phyloP scores from a whole-genome alignment of 37 sponge, comb jelly and placozoan species.

The Geodia barretti region DNA sequence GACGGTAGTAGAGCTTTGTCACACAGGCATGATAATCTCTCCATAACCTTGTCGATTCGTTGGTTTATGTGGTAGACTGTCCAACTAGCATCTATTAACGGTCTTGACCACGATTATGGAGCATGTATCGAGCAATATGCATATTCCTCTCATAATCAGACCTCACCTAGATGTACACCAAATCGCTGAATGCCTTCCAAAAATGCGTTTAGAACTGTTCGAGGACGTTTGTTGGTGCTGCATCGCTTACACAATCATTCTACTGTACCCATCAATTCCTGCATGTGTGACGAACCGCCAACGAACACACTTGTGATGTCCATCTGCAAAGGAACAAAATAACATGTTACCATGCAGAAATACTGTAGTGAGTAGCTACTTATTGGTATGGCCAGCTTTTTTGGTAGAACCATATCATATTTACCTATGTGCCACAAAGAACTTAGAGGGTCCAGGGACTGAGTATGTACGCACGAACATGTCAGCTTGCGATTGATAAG shows the following conservation, averaged over 20 bases:
- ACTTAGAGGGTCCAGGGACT: conserved; percentile 63
- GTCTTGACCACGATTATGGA: conserved; percentile 16
- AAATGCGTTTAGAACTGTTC: conserved; percentile 11
- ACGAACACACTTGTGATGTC: conserved; percentile 28
- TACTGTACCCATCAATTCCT: conserved; percentile 26
- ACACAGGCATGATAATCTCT: conserved; percentile 35
- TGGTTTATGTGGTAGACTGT: conserved; percentile 31
- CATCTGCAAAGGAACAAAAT: conserved; percentile 2
- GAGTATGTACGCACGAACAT: conserved; percentile 44
- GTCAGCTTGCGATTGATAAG: conserved; percentile 11
- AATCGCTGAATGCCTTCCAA: conserved; percentile 4
- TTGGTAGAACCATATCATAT: not conserved
- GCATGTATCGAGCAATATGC: conserved; percentile 32
- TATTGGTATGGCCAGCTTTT: too few species aligned
- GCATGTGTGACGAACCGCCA: conserved; percentile 35
- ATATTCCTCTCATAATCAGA: conserved; percentile 31
- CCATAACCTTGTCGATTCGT: conserved; percentile 45
- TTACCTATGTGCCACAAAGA: conserved; percentile 80
- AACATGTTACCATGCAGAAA: not conserved
- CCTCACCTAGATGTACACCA: conserved; percentile 26
- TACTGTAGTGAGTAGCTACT: too few species aligned
- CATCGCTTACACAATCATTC: conserved; percentile 20
- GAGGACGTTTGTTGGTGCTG: conserved; percentile 9
- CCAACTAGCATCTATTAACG: conserved; percentile 26
- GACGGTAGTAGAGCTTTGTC: conserved; percentile 28